Base-by-base conservation (phyloP, 2,888 invertebrate genomes). In the Drosophila hamatofila region DNA sequence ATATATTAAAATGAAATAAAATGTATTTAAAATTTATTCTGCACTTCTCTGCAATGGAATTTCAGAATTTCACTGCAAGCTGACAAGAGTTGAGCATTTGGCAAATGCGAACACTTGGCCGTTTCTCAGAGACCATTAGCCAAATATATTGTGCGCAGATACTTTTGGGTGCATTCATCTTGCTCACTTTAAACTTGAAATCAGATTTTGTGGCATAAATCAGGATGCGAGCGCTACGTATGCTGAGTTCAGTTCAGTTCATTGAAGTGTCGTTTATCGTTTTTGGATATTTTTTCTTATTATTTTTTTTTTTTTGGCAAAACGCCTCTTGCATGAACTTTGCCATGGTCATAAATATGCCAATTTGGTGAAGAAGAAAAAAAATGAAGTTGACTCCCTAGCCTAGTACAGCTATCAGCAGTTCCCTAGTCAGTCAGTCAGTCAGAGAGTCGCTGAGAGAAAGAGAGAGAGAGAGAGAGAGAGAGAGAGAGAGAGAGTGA, bases 181-280 rank as follows among this genome's bases (percentile, higher is more conserved):
- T 78, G 67, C 9, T 49, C 23, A 74, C 12, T 73, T 74, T 62
- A 73, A 76, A 68, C 30, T 74, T 65, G 48, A 33, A 33, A 60
- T 58, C 25, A 27, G 41, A 44, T 52, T 52, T 46, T 49, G 64
- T 58, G 79, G 68, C 61, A 76, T 76, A 76, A 76, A 76, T 80
- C 72, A 66, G 61, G 55, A 18, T 39, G 35, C 42, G 30, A 23
- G 11, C 62, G 61, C 51, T 30, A 18, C 30, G 48, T 48, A 54
- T 63, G n/a, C n/a, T n/a, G n/a, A n/a, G 54, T 39, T 39, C 27
- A 8, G 55, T 21, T 72, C 80, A 88, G 78, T 88, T 88, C 83
- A 83, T 88, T 80, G 72, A 88, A 84, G 84, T 89, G 84, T 84
- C 82, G 88, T 84, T 84, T 84, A 84, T 84, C 83, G 89, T 76